Evolutionary conservation across 2,888 invertebrate species (phyloP), one percentile per base, ranked within the genome.

Genomic region (Scrobipalpa atriplicella): DNA sequence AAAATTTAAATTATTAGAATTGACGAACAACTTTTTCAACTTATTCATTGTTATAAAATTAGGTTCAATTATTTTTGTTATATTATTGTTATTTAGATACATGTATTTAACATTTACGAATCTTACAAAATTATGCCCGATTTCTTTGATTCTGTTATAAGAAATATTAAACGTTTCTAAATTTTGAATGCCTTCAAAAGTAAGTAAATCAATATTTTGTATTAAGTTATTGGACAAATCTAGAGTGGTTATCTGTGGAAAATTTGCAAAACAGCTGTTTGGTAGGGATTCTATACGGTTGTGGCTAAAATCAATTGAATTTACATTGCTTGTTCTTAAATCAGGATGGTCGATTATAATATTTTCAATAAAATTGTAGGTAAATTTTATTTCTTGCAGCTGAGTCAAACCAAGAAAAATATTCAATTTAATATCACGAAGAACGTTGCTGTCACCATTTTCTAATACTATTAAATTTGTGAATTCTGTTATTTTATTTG

Each of bases 181-280:
- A 9, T 36, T 38, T 16, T n/a, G 11, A 8, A 58, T 38, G 9
- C 58, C 38, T 16, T 58, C 58, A 56, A 56, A 56, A 13, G 29
- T 56, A 2, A 21, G 54, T 18, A 38, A 36, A 9, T 58, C 38
- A 38, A 58, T 38, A 9, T 36, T 3, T 38, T 58, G 9, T n/a
- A 38, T 58, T 3, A 58, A 16, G 16, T 58, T 58, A 18, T 58
- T 16, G 2, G 58, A 58, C 36, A 58, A 38, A 38, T 58, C n/a
- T 38, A 58, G 16, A n/a, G 1, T 16, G 29, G 7, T n/a, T 58
- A 58, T 10, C n/a, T 29, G 58, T 38, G 58, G 16, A 58, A 58
- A 58, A 16, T 16, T n/a, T 13, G 29, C 38, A 38, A 58, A 58
- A 18, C 58, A 58, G n/a, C 9, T 38, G 8, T 58, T 58, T 9